These are phyloP conservation scores for Cataglyphis rosenhaueri DNA, from an alignment of 2,888 invertebrate species.

Conservation along the genomic window DNA sequence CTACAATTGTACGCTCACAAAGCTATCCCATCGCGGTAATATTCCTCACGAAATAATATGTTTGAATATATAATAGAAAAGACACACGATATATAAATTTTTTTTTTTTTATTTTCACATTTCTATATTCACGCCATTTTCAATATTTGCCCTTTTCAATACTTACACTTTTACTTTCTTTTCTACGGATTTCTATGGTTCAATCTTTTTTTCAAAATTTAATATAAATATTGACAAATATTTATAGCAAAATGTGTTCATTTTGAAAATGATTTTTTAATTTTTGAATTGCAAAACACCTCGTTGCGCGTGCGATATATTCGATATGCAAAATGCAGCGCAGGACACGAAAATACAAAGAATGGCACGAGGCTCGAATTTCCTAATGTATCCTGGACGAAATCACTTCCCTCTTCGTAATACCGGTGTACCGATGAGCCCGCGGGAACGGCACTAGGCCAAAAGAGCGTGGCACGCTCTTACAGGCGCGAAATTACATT, in stretches of 20 bases:
- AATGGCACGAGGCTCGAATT: conserved; percentile 61
- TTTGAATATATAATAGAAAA: not conserved
- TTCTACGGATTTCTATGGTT: not conserved
- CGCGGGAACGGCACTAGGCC: conserved; percentile 75
- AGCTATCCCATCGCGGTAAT: not conserved
- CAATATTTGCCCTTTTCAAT: too few relatives aligned
- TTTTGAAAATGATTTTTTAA: not conserved
- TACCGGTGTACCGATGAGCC: conserved; percentile 69
- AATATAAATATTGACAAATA: not conserved
- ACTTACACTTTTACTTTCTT: not conserved
- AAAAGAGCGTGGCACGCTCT: conserved; percentile 77
- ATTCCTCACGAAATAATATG: not conserved
- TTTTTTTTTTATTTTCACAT: not conserved
- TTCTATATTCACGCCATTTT: not conserved
- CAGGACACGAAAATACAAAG: not conserved
- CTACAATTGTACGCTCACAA: not conserved
- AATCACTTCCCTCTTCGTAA: conserved; percentile 74
- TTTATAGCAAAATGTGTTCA: not conserved
- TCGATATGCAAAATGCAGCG: not conserved
- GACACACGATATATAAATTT: not conserved
- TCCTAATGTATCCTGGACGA: conserved; percentile 64
- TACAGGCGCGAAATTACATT: conserved; percentile 78
- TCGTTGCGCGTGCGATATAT: not conserved
- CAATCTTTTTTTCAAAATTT: not conserved
- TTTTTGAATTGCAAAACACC: not conserved